phyloP scores from a whole-genome alignment of 2,797 vertebrate species.

The Schizothorax lantsangensis region DNA sequence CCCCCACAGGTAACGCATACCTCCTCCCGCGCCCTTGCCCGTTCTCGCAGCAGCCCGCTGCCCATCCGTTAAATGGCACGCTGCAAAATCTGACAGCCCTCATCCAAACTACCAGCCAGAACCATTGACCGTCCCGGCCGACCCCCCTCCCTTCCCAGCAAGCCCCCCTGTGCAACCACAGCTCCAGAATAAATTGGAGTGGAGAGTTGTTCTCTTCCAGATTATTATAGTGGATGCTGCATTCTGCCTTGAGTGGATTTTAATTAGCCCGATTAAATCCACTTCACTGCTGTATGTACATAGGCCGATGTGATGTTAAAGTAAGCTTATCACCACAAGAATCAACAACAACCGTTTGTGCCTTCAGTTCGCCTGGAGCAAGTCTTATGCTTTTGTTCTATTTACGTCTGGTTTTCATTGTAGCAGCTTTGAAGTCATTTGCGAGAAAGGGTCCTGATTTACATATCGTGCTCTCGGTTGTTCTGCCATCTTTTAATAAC shows the following conservation, averaged over 20 bases:
- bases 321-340: slow-evolving; percentile 85
- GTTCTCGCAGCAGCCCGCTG: slow-evolving; percentile 59
- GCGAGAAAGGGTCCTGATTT: slow-evolving; percentile 77
- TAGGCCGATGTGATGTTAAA: slow-evolving; percentile 82
- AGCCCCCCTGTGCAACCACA: slow-evolving; percentile 57
- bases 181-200: slow-evolving; percentile 79
- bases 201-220: slow-evolving; percentile 82
- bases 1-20: slow-evolving; percentile 90
- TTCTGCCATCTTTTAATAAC: slow-evolving; percentile 75
- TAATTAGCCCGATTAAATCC: slow-evolving; percentile 89
- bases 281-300: slow-evolving; percentile 82
- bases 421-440: slow-evolving; percentile 80
- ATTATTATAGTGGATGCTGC: slow-evolving; percentile 83
- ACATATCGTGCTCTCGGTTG: slow-evolving; percentile 73
- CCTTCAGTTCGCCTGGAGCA: slow-evolving; percentile 77
- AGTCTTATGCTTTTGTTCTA: slow-evolving; percentile 85
- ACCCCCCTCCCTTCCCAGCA: slow-evolving; percentile 59
- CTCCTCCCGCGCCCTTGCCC: neutral
- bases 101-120: slow-evolving; percentile 76
- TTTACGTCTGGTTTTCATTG: slow-evolving; percentile 79
- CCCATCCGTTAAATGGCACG: slow-evolving; percentile 80
- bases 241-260: slow-evolving; percentile 84
- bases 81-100: slow-evolving; percentile 79
- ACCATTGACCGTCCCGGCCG: slow-evolving; percentile 47
- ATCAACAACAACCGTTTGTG: slow-evolving; percentile 84